These are phyloP conservation scores for Oasisia sp. DNA, from an alignment of 2,888 invertebrate genomes.

Conservation along the genomic window DNA sequence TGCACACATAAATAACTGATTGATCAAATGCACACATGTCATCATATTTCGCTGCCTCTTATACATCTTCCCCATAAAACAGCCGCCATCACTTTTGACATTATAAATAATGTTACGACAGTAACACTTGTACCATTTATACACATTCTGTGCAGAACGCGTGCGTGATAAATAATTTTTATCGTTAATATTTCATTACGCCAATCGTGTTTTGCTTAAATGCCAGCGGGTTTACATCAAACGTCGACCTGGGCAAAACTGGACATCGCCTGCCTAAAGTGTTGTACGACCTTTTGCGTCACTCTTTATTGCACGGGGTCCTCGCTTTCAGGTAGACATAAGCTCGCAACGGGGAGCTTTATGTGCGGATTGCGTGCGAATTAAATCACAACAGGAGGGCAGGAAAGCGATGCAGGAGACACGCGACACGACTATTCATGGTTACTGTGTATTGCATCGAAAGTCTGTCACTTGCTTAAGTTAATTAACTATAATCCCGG, in stretches of 20 bases:
- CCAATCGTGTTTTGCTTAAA: background rate
- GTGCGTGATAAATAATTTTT: background rate
- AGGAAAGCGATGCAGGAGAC: background rate
- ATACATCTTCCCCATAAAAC: background rate
- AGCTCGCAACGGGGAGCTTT: background rate
- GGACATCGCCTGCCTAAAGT: background rate
- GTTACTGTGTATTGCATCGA: background rate
- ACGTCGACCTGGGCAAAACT: background rate
- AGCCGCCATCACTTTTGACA: background rate
- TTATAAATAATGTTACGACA: background rate
- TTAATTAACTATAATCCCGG: background rate
- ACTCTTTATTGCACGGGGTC: background rate
- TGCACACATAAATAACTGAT: no score
- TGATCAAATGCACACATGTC: no score
- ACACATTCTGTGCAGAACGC: background rate
- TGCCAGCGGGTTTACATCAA: background rate
- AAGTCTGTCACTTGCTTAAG: background rate
- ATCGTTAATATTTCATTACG: background rate
- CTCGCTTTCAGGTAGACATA: background rate
- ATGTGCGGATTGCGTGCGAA: conserved; percentile 1
- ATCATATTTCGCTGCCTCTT: no score
- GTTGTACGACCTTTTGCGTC: background rate
- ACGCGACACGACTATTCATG: background rate
- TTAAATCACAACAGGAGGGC: background rate
- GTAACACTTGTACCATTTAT: background rate